Base-by-base conservation (phyloP, 2,113 vertebrate species). In the Pongo pygmaeus region DNA sequence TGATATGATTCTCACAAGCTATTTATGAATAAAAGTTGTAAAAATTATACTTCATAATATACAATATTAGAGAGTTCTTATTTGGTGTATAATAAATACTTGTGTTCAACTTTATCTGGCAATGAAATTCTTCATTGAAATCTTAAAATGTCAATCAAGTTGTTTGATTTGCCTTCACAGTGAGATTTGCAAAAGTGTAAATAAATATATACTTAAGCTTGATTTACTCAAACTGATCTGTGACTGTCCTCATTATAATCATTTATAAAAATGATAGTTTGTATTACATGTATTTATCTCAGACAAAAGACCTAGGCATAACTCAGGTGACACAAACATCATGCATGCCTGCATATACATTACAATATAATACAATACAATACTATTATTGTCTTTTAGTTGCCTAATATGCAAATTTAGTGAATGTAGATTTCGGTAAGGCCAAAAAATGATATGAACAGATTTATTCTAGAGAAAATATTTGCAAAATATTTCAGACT, bases 111-210 rank as follows among this genome's bases (percentile, higher is more conserved):
- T 61, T 30, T 84, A 57, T 74, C 6, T 77, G 55, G 32, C 32
- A 89, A 86, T 90, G 72, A 97, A 89, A 90, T 55, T 89, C 55
- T 90, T 95, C 46, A 88, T 0, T 94, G 30, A 96, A 96, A 92
- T 81, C 32, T 89, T 23, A 91, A 96, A 90, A 95, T 91, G 6
- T 75, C 27, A 75, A 8, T 69, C 43, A 50, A 7, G 9, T 80
- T n/a, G 6, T 75, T 43, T 69, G 6, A 91, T 40, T 78, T 84
- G 50, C 32, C 8, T 64, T 91, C 17, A 84, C 5, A 48, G 0
- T 69, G 32, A n/a, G 75, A 78, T 64, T 80, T 91, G 6, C 1
- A 85, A 81, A 94, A 84, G 16, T 74, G 0, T 48, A 91, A 94
- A 90, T 79, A 92, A 84, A 92, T 52, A 6, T 72, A 57, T 70